Evolutionary conservation across 2,113 vertebrate genomes (phyloP).

Genomic region (Pristiophorus japonicus): DNA sequence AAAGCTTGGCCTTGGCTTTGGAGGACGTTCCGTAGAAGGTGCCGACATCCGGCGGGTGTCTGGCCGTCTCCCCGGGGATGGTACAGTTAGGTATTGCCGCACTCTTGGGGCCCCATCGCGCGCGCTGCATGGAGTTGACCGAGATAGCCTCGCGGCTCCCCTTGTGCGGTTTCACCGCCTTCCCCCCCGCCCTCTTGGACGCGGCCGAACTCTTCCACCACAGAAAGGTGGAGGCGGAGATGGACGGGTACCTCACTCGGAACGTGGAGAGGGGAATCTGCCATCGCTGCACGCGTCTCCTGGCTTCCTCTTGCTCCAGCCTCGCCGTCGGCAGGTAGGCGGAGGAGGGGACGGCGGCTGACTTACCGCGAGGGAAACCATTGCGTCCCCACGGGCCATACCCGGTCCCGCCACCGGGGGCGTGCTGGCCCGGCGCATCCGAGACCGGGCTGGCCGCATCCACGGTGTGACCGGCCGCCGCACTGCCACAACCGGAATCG

Average conservation of each 20-base stretch:
- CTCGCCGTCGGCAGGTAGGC: constrained; percentile 64
- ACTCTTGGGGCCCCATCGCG: constrained; percentile 19
- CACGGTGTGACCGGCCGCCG: constrained; percentile 38
- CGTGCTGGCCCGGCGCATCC: constrained; percentile 43
- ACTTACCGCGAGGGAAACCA: constrained; percentile 43
- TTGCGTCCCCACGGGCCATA: neutral
- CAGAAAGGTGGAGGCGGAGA: constrained; percentile 78
- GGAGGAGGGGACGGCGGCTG: constrained; percentile 37
- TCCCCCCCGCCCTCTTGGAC: constrained; percentile 33
- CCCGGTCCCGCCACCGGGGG: constrained; percentile 41
- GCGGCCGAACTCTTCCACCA: constrained; percentile 65
- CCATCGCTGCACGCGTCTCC: constrained; percentile 63
- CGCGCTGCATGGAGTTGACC: neutral
- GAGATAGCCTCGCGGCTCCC: neutral
- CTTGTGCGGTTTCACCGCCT: constrained; percentile 10
- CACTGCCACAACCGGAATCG: neutral
- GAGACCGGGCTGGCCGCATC: constrained; percentile 39
- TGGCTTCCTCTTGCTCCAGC: constrained; percentile 66
- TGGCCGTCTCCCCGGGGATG: constrained; percentile 44
- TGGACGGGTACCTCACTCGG: constrained; percentile 71
- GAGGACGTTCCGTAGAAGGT: constrained; percentile 61
- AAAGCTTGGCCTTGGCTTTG: constrained; percentile 92
- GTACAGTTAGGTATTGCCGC: constrained; percentile 45
- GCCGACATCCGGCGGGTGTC: constrained; percentile 69
- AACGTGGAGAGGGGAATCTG: constrained; percentile 74